phyloP scores from a whole-genome alignment of 2,888 invertebrate species.

The Dione vanillae region DNA sequence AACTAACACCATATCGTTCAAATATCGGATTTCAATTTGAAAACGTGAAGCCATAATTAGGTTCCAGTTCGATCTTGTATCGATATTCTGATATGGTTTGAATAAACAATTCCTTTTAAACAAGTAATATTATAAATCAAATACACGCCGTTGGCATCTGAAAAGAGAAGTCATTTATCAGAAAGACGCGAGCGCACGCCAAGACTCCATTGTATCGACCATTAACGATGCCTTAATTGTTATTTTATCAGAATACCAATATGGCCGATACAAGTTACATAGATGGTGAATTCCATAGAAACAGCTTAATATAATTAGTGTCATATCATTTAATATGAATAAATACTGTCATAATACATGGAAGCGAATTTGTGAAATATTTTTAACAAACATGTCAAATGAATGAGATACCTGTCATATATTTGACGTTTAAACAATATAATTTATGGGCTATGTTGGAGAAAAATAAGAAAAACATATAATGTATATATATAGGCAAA shows the following conservation, averaged over 20 bases:
- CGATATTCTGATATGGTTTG: slow-evolving; percentile 68
- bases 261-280: slow-evolving; percentile 67
- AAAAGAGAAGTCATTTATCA: slow-evolving; percentile 77
- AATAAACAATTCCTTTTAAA: slow-evolving; percentile 77
- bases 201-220: slow-evolving; percentile 70
- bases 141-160: slow-evolving; percentile 74
- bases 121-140: slow-evolving; percentile 82
- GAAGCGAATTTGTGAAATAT: too few relatives aligned
- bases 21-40: slow-evolving; percentile 23
- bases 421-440: too few relatives aligned
- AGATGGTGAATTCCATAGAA: slow-evolving; percentile 8
- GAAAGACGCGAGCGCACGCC: slow-evolving; percentile 66
- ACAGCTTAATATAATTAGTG: slow-evolving; percentile 14
- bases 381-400: too few relatives aligned
- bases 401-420: too few relatives aligned
- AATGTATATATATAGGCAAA: too few relatives aligned
- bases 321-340: background rate
- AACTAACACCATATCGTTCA: slow-evolving; percentile 10
- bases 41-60: slow-evolving; percentile 26
- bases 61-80: slow-evolving; percentile 69
- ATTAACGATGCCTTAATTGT: slow-evolving; percentile 80
- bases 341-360: too few relatives aligned
- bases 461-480: too few relatives aligned
- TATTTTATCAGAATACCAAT: slow-evolving; percentile 80
- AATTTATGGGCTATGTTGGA: too few relatives aligned